Evolutionary conservation across 2,888 invertebrate species (phyloP), one percentile per base, ranked within the genome.

Genomic region (Perdita meconis): DNA sequence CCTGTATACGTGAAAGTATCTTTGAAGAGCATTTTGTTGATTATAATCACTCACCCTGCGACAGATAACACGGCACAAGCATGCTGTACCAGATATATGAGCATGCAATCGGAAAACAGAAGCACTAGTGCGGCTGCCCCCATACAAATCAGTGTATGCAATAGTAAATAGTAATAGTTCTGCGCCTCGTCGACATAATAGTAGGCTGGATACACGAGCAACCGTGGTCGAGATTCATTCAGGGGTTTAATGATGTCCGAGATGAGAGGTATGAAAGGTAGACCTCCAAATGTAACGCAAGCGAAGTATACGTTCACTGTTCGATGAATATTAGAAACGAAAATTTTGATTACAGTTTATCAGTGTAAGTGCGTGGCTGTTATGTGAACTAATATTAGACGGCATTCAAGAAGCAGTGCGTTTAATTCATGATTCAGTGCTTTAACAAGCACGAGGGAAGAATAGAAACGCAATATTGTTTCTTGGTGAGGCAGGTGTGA

Each of bases 11-110:
- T n/a, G n/a, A n/a, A n/a, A n/a, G n/a, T n/a, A n/a, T n/a, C n/a
- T n/a, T n/a, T n/a, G n/a, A n/a, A n/a, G n/a, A n/a, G n/a, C n/a
- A n/a, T n/a, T n/a, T n/a, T n/a, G n/a, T n/a, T n/a, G n/a, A n/a
- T n/a, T n/a, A n/a, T n/a, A 47, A 22, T 47, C 10, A 10, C 56
- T 38, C 22, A 56, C 56, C 36, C 56, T 36, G 36, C 36, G 6
- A 56, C 2, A 36, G 12, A 6, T 22, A 56, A 22, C 19, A 38
- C 22, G 12, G 38, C 36, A 13, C 56, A 56, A 13, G 36, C 56
- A 22, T 56, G 56, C 19, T 56, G 56, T 3, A 56, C 56, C 1
- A 56, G 16, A 13, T 56, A 36, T 10, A 56, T 13, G 4, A 38
- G 22, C 12, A 19, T 36, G 8, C 16, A 30, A 38, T 56, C 56